phyloP scores from a whole-genome alignment of 2,888 invertebrate genomes.

The Dichetophora obliterata region DNA sequence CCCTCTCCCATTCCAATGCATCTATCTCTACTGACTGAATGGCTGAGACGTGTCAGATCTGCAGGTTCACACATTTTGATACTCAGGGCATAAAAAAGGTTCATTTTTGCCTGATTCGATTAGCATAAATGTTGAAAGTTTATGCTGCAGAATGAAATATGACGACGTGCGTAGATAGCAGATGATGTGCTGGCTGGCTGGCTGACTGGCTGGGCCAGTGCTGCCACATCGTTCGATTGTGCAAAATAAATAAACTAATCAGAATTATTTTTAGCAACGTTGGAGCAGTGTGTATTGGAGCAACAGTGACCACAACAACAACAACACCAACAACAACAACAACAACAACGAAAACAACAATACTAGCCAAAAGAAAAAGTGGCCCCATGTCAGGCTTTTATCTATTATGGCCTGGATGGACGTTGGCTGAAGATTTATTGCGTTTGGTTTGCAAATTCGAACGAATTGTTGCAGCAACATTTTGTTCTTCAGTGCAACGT shows the following conservation, averaged over 20 bases:
- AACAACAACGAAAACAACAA: not conserved
- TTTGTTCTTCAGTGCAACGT: not conserved
- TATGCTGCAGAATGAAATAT: slow-evolving; percentile 8
- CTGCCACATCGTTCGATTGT: too few species aligned
- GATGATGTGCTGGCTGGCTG: not conserved
- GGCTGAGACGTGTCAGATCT: not conserved
- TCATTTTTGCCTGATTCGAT: slow-evolving; percentile 19
- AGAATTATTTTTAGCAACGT: slow-evolving; percentile 17
- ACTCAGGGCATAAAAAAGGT: slow-evolving; percentile 11
- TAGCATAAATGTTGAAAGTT: slow-evolving; percentile 25
- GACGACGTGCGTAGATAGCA: slow-evolving; percentile 21
- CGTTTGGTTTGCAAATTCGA: slow-evolving; percentile 26
- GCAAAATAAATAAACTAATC: slow-evolving; percentile 16
- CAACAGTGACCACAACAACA: not conserved
- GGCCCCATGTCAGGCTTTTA: slow-evolving; percentile 1
- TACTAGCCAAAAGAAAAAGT: not conserved
- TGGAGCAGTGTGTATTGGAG: not conserved
- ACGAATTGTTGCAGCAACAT: slow-evolving; percentile 26
- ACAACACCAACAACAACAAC: not conserved
- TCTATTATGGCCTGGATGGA: slow-evolving; percentile 13
- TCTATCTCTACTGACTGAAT: not conserved
- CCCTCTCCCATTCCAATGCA: not conserved
- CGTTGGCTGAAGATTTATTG: slow-evolving; percentile 33
- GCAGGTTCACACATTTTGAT: slow-evolving; percentile 28
- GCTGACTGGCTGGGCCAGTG: not conserved